phyloP scores from a whole-genome alignment of 2,797 vertebrate genomes.

The Pseudochaenichthys georgianus region DNA sequence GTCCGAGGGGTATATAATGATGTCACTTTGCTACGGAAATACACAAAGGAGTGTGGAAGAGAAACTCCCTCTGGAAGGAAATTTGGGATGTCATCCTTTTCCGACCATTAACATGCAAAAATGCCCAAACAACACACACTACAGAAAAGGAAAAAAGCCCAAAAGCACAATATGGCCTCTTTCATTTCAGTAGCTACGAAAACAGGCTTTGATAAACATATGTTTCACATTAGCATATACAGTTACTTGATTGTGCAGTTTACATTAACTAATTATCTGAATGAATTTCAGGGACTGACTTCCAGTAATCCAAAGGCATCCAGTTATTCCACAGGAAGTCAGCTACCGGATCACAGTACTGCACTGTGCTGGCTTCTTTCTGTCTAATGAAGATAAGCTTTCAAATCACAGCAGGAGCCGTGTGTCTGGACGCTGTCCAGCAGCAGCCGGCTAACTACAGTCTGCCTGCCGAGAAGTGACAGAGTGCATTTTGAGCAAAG shows the following conservation, averaged over 20 bases:
- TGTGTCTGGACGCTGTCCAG: conserved; percentile 69
- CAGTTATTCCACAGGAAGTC: conserved; percentile 48
- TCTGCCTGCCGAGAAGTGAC: conserved; percentile 66
- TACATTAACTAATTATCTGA: conserved; percentile 29
- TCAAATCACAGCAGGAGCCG: conserved; percentile 65
- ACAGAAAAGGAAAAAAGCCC: no score
- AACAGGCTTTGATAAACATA: conserved; percentile 11
- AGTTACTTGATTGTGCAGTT: conserved; percentile 24
- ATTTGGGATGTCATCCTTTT: no score
- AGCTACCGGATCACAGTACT: conserved; percentile 65
- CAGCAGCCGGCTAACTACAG: conserved; percentile 54
- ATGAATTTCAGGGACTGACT: conserved; percentile 20
- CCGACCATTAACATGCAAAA: no score
- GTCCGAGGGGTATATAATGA: no score
- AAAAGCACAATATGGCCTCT: no score
- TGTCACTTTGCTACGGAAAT: no score
- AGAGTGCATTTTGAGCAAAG: conserved; percentile 60
- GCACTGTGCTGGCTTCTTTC: conserved; percentile 55
- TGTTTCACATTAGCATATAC: conserved; percentile 3
- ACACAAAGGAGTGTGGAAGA: no score
- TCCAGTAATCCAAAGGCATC: conserved; percentile 46
- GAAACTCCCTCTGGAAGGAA: no score
- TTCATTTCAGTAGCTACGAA: conserved; percentile 19
- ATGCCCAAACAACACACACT: no score
- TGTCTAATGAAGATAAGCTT: conserved; percentile 77